Conservation (phyloP, 2,797 vertebrate species). For the Dipus sagitta region DNA sequence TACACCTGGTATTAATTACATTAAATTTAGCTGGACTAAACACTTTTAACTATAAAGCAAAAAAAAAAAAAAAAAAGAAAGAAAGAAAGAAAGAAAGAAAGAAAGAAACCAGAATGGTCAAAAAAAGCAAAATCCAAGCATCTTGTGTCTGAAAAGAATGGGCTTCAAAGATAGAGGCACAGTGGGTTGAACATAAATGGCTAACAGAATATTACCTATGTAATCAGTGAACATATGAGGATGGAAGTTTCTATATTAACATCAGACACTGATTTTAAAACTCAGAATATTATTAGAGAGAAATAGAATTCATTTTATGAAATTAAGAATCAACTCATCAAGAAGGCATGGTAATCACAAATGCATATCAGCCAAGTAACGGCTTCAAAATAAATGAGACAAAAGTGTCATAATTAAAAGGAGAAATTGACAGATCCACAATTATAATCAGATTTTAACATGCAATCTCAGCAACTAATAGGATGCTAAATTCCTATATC, state of each 20-base stretch:
- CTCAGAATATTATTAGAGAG: background rate
- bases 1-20: too few relatives aligned
- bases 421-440: background rate
- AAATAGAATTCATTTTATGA: constrained; percentile 21
- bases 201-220: background rate
- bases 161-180: background rate
- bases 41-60: background rate
- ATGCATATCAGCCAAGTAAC: background rate
- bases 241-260: background rate
- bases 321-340: background rate
- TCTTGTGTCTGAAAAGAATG: background rate
- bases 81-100: too few relatives aligned
- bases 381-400: background rate
- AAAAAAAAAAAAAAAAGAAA: background rate
- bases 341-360: background rate
- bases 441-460: background rate
- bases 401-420: constrained; percentile 25
- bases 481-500: background rate
- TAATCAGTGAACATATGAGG: background rate
- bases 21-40: background rate
- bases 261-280: constrained; percentile 15
- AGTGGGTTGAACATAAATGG: background rate
- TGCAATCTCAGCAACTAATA: background rate
- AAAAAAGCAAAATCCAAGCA: background rate
- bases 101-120: background rate